These are phyloP conservation scores for Dendrolimus kikuchii DNA, from an alignment of 1,140 invertebrate genomes.

Conservation along the genomic window DNA sequence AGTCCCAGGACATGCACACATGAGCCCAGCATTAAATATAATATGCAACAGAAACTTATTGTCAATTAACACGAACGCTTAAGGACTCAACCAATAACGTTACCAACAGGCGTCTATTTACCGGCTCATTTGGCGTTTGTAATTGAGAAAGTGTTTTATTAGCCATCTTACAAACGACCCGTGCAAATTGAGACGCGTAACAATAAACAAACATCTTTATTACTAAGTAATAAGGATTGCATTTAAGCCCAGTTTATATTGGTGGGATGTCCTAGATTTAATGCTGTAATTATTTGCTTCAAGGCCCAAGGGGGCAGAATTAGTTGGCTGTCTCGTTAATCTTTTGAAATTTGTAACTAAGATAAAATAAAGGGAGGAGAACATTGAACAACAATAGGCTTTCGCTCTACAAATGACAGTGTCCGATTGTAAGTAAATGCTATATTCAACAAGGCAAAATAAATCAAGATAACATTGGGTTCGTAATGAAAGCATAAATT, in stretches of 20 bases:
- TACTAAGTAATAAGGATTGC: no score
- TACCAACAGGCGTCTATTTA: background rate
- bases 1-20: no score
- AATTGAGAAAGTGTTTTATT: conserved; percentile 9
- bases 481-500: conserved; percentile 3
- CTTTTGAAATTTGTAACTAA: conserved; percentile 14
- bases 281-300: conserved; percentile 20
- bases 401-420: conserved; percentile 8
- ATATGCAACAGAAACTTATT: no score
- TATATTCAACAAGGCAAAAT: conserved; percentile 2
- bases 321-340: conserved; percentile 20
- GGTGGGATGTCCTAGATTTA: conserved; percentile 10
- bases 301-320: conserved; percentile 10
- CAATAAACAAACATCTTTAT: no score
- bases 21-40: no score
- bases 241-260: background rate
- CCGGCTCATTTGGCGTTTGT: conserved; percentile 4
- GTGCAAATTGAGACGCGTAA: no score
- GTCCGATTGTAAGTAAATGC: conserved; percentile 5
- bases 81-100: no score
- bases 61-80: no score
- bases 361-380: conserved; percentile 10
- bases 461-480: conserved; percentile 6
- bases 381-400: conserved; percentile 16
- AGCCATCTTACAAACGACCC: background rate